Conservation (phyloP, 2,113 vertebrate genomes). For the Opisthocomus hoazin region DNA sequence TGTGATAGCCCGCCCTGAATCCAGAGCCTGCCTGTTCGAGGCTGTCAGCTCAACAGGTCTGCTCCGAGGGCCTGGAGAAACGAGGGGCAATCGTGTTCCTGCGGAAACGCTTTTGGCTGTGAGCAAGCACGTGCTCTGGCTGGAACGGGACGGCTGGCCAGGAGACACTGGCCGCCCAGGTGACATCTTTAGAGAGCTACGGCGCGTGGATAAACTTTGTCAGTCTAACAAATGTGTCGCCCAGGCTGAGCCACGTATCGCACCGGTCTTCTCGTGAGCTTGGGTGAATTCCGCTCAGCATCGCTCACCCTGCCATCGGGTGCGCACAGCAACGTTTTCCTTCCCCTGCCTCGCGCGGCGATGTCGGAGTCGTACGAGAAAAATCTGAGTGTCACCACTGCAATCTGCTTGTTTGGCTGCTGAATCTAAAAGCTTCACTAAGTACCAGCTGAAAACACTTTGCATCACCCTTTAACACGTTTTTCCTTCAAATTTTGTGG, state of each 20-base stretch:
- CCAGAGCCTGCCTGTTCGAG: background rate
- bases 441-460: background rate
- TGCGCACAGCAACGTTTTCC: background rate
- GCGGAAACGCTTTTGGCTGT: background rate
- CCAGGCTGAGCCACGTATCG: background rate
- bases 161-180: background rate
- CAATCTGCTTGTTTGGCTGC: background rate
- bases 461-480: background rate
- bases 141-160: background rate
- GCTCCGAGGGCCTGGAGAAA: background rate
- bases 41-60: background rate
- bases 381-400: background rate
- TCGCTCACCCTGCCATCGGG: background rate
- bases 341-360: accelerated
- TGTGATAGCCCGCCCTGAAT: background rate
- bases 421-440: background rate
- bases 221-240: background rate
- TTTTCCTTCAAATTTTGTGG: background rate
- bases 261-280: background rate
- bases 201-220: background rate
- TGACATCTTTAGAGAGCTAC: background rate
- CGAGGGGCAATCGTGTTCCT: accelerated
- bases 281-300: background rate
- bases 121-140: background rate
- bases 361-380: background rate